Evolutionary conservation across 1,140 invertebrate genomes (phyloP).

Genomic region (Calliopsis andreniformis): DNA sequence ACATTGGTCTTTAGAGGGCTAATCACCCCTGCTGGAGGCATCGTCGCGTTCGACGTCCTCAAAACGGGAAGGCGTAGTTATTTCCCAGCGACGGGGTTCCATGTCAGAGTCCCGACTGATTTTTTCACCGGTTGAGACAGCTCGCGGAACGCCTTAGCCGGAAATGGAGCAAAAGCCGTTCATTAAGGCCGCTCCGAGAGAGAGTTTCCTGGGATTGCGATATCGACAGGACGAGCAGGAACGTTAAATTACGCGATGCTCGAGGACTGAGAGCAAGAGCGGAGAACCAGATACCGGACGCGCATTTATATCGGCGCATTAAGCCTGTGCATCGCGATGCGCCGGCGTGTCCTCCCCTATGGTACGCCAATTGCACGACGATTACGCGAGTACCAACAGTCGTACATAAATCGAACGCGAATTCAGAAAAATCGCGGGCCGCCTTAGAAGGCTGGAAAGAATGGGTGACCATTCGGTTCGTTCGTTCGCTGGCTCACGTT

Average conservation of each 20-base stretch:
- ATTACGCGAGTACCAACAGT: conserved; percentile 51
- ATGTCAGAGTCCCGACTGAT: conserved; percentile 14
- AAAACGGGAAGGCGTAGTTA: conserved; percentile 7
- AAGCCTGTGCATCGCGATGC: conserved; percentile 53
- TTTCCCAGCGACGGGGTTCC: background rate
- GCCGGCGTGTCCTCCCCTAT: conserved; percentile 30
- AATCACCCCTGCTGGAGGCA: conserved; percentile 1
- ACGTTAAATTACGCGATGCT: conserved; percentile 60
- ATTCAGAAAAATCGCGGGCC: conserved; percentile 26
- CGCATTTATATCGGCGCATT: conserved; percentile 70
- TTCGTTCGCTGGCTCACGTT: background rate
- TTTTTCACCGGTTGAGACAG: background rate
- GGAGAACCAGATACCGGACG: conserved; percentile 63
- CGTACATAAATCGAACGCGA: conserved; percentile 41
- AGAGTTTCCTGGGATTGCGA: conserved; percentile 53
- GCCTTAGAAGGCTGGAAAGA: conserved; percentile 44
- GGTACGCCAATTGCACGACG: conserved; percentile 59
- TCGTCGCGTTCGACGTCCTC: background rate
- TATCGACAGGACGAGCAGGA: conserved; percentile 52
- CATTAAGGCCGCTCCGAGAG: conserved; percentile 49
- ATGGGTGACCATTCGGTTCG: conserved; percentile 25
- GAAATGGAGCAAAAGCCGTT: conserved; percentile 53
- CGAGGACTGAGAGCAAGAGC: conserved; percentile 24
- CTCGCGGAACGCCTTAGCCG: conserved; percentile 36
- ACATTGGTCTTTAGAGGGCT: too few species aligned